These are phyloP conservation scores for Heteromormyrus szaboi DNA, from an alignment of 2,797 vertebrate species.

Conservation along the genomic window DNA sequence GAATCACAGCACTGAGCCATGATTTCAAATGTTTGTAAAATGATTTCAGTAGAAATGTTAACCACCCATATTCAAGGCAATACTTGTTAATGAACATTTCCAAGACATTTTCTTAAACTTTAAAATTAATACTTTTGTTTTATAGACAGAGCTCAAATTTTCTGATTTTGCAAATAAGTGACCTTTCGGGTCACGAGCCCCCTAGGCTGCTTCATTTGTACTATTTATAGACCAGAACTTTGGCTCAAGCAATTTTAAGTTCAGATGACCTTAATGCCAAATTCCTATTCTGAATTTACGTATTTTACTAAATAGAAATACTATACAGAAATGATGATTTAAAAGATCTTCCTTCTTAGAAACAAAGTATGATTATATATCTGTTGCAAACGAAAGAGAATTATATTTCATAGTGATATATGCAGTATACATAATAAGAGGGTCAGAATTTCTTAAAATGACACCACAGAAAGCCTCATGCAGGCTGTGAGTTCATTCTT, in stretches of 20 bases:
- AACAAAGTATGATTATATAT: neutral
- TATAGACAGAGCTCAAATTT: neutral
- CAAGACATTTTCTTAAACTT: neutral
- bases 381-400: neutral
- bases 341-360: neutral
- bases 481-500: neutral
- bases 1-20: neutral
- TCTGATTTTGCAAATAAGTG: neutral
- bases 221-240: neutral
- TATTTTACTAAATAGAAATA: conserved; percentile 28
- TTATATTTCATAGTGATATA: neutral
- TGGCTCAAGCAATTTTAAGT: neutral
- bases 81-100: neutral
- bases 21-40: neutral
- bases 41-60: neutral
- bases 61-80: neutral
- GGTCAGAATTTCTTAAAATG: neutral
- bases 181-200: neutral
- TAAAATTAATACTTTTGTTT: neutral
- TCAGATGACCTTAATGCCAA: neutral
- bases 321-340: neutral
- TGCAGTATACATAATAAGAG: neutral
- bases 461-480: neutral
- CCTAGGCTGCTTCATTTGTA: neutral
- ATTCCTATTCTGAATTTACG: neutral